These are phyloP conservation scores for Ichneumoninae sp. DNA, from an alignment of 2,888 invertebrate species.

Conservation along the genomic window DNA sequence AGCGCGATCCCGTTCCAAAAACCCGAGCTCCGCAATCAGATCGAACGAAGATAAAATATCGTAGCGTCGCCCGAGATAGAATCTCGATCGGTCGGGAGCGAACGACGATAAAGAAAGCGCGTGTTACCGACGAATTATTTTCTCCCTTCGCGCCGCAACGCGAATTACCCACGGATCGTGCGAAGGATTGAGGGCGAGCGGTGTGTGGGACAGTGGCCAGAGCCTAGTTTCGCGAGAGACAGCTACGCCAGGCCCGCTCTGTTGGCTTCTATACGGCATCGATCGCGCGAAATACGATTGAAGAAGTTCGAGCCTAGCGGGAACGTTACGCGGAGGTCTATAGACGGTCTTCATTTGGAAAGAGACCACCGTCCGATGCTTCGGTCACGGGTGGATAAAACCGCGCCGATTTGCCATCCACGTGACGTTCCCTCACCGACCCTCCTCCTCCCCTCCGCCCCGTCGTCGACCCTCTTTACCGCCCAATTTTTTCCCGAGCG, in stretches of 20 bases:
- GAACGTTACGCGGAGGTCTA: slow-evolving; percentile 25
- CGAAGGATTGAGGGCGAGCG: slow-evolving; percentile 34
- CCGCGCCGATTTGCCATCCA: slow-evolving; percentile 69
- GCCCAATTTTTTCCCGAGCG: slow-evolving; percentile 34
- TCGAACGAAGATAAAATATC: slow-evolving; percentile 33
- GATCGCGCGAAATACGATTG: slow-evolving; percentile 71
- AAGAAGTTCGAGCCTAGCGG: slow-evolving; percentile 59
- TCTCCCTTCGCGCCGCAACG: not conserved
- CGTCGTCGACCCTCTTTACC: slow-evolving; percentile 36
- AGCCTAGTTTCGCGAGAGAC: slow-evolving; percentile 35
- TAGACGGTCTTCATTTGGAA: slow-evolving; percentile 41
- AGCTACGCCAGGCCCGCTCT: slow-evolving; percentile 5
- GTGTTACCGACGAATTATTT: not conserved
- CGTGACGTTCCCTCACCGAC: slow-evolving; percentile 69
- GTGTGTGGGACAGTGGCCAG: slow-evolving; percentile 6
- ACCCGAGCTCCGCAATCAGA: not conserved
- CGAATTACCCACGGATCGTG: not conserved
- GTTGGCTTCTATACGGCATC: slow-evolving; percentile 66
- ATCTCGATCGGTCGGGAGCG: not conserved
- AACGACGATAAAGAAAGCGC: slow-evolving; percentile 2
- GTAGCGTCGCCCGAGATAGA: slow-evolving; percentile 2
- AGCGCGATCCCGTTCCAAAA: not conserved
- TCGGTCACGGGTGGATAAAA: slow-evolving; percentile 56
- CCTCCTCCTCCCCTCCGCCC: not conserved
- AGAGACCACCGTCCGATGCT: slow-evolving; percentile 55